A percentile compares a stretch with the other conserved stretches of the same genome.
These are phyloP conservation scores for Trichogramma dendrolimi DNA, from an alignment of 2,888 invertebrate genomes.

Conservation along the genomic window DNA sequence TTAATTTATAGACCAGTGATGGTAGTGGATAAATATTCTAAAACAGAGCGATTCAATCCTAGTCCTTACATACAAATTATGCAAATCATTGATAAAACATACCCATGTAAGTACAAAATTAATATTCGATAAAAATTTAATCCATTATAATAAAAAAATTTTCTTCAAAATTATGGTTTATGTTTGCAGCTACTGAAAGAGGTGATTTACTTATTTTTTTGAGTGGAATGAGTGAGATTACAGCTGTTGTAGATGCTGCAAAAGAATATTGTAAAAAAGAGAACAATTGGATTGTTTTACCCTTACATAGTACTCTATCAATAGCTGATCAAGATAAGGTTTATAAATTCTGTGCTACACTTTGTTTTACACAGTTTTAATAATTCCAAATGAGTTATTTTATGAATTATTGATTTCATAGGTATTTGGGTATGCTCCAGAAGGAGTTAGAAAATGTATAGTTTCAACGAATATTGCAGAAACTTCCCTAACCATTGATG, in stretches of 20 bases:
- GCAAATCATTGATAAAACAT: slow-evolving; percentile 87
- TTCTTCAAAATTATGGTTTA: slow-evolving; percentile 12
- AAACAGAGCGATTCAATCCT: slow-evolving; percentile 78
- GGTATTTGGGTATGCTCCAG: slow-evolving; percentile 93
- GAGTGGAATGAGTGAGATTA: slow-evolving; percentile 91
- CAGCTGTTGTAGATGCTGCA: slow-evolving; percentile 79
- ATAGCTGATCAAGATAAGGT: slow-evolving; percentile 95
- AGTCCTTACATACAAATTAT: slow-evolving; percentile 89
- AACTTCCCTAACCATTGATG: slow-evolving; percentile 97
- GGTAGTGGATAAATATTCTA: slow-evolving; percentile 59
- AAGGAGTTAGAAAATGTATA: slow-evolving; percentile 92
- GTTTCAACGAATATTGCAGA: slow-evolving; percentile 98
- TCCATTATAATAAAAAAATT: slow-evolving; percentile 20
- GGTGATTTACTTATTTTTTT: slow-evolving; percentile 94
- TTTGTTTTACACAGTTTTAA: background rate
- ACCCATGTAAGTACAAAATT: slow-evolving; percentile 59
- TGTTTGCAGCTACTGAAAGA: slow-evolving; percentile 66
- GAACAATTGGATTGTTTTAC: slow-evolving; percentile 85
- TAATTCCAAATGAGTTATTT: background rate
- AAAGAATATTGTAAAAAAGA: slow-evolving; percentile 74
- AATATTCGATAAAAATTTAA: background rate
- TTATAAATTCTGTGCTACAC: background rate
- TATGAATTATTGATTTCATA: slow-evolving; percentile 40
- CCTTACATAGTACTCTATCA: slow-evolving; percentile 88
- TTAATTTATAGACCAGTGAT: slow-evolving; percentile 76